Evolutionary conservation across 2,113 vertebrate genomes (phyloP), one percentile per base, ranked within the genome.

Genomic region (Pelobates fuscus): DNA sequence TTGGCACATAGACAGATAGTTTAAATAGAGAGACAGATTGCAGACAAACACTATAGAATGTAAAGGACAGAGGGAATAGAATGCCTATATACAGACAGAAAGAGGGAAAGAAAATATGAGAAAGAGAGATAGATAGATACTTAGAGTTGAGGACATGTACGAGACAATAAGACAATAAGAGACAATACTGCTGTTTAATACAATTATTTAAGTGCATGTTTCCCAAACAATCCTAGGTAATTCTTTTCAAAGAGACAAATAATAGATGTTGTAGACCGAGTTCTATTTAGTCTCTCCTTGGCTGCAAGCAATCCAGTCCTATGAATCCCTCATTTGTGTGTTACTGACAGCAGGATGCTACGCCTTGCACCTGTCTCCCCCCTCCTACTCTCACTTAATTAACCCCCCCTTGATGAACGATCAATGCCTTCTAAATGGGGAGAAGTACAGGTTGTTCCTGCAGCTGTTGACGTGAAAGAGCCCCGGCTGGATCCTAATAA

Each of bases 131-230:
- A 32, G 30, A 32, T 32, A 32, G 30, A 32, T 32, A 32, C 4
- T 5, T 32, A 32, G 30, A 32, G 4, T 32, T 5, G 30, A 32
- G 10, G 30, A 32, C 10, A 32, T 4, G 10, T 32, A 32, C 30
- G 30, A 10, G 30, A 32, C 10, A 32, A 32, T 32, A 32, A 10
- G 30, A 32, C 10, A 32, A 10, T 5, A 5, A 32, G 30, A 32
- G 4, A 32, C 4, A 32, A 21, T 60, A 24, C 10, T n/a, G 4
- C 29, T 1, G 5, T 67, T 43, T 24, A 57, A 75, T 32, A 59
- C 17, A 21, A 21, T 20, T 67, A 46, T 29, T 67, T 18, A 12
- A 59, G 59, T 75, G 14, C 54, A 58, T 75, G 63, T 75, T 75
- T 75, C 41, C 72, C 20, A 24, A 66, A 66, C 71, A 74, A 67